Evolutionary conservation across 2,888 invertebrate genomes (phyloP).

Genomic region (Drosophila percnosoma): DNA sequence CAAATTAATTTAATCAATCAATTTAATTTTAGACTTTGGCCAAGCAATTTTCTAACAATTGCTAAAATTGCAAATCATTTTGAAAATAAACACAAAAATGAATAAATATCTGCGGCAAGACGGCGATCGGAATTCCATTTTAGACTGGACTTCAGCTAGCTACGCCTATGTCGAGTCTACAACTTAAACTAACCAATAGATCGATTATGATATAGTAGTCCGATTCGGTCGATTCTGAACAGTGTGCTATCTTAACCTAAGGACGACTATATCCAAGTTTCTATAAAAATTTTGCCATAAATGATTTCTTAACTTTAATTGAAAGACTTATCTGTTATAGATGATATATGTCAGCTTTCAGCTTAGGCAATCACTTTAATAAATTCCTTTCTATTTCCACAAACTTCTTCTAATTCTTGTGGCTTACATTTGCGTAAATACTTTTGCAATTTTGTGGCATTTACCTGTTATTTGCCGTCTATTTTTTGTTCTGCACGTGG

Average conservation of each 20-base stretch:
- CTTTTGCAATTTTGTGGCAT: constrained; percentile 35
- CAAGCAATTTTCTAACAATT: background rate
- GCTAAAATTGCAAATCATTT: accelerated
- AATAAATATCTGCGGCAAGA: background rate
- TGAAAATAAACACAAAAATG: background rate
- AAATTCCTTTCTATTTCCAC: background rate
- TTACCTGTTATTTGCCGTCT: constrained; percentile 57
- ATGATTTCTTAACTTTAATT: background rate
- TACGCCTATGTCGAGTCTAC: background rate
- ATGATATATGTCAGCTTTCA: background rate
- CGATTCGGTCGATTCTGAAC: background rate
- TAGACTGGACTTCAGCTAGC: background rate
- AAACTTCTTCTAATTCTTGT: background rate
- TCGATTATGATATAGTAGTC: background rate
- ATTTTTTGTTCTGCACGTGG: constrained; percentile 14
- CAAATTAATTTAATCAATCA: background rate
- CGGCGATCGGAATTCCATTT: background rate
- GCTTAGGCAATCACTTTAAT: background rate
- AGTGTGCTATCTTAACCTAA: background rate
- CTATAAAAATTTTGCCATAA: background rate
- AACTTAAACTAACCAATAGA: no score
- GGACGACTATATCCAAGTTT: background rate
- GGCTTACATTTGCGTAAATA: background rate
- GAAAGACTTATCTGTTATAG: background rate
- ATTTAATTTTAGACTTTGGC: background rate